Percentiles rank a stretch among this genome's conserved stretches.
phyloP scores from a whole-genome alignment of 2,888 invertebrate genomes.

The Lingula anatina region DNA sequence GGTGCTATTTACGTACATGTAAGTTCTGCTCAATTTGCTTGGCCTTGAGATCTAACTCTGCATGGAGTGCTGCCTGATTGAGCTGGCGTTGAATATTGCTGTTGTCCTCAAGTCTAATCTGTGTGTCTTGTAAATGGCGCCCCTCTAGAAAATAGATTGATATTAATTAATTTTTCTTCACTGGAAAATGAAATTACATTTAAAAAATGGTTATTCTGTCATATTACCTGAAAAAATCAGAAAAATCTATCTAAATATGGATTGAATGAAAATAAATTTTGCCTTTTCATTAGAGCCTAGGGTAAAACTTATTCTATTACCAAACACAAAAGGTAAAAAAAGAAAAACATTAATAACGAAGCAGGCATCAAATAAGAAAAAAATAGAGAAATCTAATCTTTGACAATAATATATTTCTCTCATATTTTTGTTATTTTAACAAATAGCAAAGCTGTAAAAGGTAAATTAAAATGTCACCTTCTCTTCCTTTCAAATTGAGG shows the following conservation, averaged over 20 bases:
- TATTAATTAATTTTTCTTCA: background rate
- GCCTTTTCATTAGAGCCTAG: no score
- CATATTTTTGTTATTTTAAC: no score
- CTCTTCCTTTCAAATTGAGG: conserved; percentile 42
- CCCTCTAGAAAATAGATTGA: conserved; percentile 27
- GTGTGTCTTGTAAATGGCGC: conserved; percentile 41
- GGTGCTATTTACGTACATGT: conserved; percentile 20
- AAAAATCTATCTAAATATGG: background rate
- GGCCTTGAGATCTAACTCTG: conserved; percentile 40
- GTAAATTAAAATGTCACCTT: no score
- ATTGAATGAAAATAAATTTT: no score
- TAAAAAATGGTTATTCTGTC: background rate
- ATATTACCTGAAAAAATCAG: background rate
- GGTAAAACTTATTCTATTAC: no score
- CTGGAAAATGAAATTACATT: no score
- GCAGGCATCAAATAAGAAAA: no score
- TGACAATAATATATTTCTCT: no score
- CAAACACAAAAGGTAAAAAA: no score
- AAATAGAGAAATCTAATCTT: no score
- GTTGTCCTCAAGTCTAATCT: conserved; percentile 36
- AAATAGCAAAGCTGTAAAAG: no score
- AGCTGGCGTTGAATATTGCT: conserved; percentile 35
- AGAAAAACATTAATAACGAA: no score
- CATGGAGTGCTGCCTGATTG: conserved; percentile 36
- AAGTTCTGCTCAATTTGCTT: conserved; percentile 39